phyloP scores from a whole-genome alignment of 2,888 invertebrate genomes.

The Crematogaster levior region DNA sequence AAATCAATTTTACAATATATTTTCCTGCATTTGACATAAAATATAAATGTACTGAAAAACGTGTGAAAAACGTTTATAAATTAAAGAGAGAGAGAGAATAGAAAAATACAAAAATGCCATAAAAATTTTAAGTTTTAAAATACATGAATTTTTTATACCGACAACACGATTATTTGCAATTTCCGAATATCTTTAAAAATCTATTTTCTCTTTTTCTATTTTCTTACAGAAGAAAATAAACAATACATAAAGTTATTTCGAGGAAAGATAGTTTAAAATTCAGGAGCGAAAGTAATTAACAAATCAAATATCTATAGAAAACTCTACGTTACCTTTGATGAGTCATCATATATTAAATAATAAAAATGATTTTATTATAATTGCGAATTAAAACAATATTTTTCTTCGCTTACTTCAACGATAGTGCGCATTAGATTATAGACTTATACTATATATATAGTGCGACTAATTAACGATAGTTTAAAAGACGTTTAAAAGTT shows the following conservation, averaged over 20 bases:
- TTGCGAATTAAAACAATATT: conserved; percentile 44
- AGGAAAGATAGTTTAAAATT: background rate
- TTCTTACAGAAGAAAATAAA: background rate
- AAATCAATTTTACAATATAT: background rate
- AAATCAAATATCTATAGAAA: conserved; percentile 17
- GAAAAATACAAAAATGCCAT: background rate
- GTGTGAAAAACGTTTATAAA: too few relatives aligned
- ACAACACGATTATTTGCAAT: conserved; percentile 15
- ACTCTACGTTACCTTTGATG: background rate
- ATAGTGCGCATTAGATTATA: background rate
- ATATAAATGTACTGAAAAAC: conserved; percentile 14
- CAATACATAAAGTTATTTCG: background rate
- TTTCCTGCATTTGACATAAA: background rate
- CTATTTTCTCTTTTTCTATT: background rate
- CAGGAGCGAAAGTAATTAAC: background rate
- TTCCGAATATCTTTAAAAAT: background rate
- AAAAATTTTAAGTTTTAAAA: background rate
- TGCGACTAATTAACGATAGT: conserved; percentile 6
- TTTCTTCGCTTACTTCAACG: conserved; percentile 57
- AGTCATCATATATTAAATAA: background rate
- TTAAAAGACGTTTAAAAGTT: conserved; percentile 3
- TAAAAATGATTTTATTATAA: conserved; percentile 16
- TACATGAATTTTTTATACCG: background rate
- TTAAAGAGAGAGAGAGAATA: background rate
- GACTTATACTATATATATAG: background rate